Evolutionary conservation across 2,888 invertebrate genomes (phyloP).

Genomic region (Limnephilus rhombicus): DNA sequence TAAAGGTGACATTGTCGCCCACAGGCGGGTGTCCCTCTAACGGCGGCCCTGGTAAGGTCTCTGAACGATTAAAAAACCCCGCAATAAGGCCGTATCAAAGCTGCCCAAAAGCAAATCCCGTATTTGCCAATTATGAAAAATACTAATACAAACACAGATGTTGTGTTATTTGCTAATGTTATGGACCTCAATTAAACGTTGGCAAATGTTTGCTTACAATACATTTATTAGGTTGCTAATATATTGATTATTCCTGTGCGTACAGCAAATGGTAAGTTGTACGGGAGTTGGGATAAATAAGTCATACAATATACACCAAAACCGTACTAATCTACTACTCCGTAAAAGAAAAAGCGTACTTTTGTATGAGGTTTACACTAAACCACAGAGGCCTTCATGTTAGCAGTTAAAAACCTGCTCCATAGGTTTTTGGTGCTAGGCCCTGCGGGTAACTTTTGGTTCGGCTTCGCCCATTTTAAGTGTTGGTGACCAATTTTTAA

Average conservation of each 20-base stretch:
- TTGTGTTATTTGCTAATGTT: background rate
- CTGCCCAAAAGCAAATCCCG: constrained; percentile 28
- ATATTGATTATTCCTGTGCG: background rate
- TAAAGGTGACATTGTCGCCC: background rate
- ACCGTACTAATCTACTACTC: too few species aligned
- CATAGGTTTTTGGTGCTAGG: too few species aligned
- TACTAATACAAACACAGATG: constrained; percentile 9
- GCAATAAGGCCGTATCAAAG: constrained; percentile 13
- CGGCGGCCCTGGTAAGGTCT: background rate
- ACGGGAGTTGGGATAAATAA: background rate
- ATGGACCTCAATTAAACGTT: background rate
- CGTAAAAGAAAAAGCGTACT: too few species aligned
- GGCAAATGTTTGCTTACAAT: background rate
- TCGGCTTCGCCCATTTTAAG: too few species aligned
- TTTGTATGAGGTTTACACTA: too few species aligned
- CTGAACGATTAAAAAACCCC: background rate
- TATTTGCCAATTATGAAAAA: constrained; percentile 40
- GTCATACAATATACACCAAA: too few species aligned
- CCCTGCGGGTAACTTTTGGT: too few species aligned
- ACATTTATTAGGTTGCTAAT: background rate
- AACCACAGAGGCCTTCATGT: too few species aligned
- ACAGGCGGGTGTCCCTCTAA: background rate
- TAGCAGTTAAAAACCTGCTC: too few species aligned
- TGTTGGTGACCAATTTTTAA: too few species aligned
- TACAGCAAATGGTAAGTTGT: background rate